phyloP scores from a whole-genome alignment of 2,888 invertebrate species.

The Chymomyza fuscimana region DNA sequence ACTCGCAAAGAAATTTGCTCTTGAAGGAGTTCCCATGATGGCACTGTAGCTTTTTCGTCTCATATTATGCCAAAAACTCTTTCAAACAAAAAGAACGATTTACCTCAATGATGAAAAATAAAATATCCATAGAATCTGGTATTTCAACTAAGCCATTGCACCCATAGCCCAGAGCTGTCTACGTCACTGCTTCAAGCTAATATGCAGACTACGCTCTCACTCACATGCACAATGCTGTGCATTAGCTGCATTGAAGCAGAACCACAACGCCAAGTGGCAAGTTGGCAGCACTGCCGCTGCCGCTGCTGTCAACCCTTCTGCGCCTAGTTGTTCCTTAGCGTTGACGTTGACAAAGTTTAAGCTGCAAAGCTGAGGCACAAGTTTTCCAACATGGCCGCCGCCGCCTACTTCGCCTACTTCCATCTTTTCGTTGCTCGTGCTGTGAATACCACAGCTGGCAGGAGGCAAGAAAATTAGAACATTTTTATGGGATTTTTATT shows the following conservation, averaged over 20 bases:
- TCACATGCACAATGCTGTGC: not conserved
- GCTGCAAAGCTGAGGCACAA: slow-evolving; percentile 11
- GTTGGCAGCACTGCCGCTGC: slow-evolving; percentile 1
- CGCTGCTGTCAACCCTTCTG: no score
- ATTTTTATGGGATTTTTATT: slow-evolving; percentile 28
- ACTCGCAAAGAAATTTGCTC: no score
- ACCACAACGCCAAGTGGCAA: slow-evolving; percentile 1
- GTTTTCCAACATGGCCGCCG: slow-evolving; percentile 7
- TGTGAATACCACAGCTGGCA: slow-evolving; percentile 4
- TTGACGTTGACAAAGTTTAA: slow-evolving; percentile 34
- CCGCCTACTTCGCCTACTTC: no score
- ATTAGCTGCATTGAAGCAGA: slow-evolving; percentile 3
- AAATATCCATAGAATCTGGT: no score
- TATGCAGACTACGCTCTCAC: slow-evolving; percentile 5
- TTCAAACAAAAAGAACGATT: no score
- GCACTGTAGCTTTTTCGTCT: no score
- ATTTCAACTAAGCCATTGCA: no score
- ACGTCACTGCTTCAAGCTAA: slow-evolving; percentile 10
- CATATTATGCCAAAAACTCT: no score
- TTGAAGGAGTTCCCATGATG: no score
- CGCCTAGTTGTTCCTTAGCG: not conserved
- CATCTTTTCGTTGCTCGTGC: slow-evolving; percentile 2
- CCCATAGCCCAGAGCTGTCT: no score
- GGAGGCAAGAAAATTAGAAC: not conserved
- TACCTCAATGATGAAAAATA: no score